Percentiles rank a stretch among this genome's conserved stretches.
Conservation (phyloP, 2,113 vertebrate species). For the Egretta garzetta region DNA sequence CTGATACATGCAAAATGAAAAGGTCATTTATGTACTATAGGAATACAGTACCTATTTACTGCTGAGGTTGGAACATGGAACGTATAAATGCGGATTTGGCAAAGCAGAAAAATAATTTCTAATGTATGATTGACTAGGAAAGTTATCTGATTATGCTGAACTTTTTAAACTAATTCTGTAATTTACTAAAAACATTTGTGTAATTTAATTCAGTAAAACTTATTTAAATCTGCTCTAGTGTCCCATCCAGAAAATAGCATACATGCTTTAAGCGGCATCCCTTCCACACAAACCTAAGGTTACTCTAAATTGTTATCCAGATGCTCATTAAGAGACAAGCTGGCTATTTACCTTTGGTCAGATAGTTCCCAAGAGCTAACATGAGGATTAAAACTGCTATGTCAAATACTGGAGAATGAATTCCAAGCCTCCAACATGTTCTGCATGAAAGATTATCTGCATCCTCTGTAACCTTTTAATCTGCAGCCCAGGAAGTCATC, state of each 20-base stretch:
- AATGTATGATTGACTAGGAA: background rate
- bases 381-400: background rate
- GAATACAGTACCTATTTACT: background rate
- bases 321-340: background rate
- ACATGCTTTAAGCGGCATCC: background rate
- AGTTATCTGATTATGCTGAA: background rate
- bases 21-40: background rate
- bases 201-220: background rate
- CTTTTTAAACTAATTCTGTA: background rate
- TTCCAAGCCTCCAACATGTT: background rate
- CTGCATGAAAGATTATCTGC: background rate
- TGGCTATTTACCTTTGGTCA: background rate
- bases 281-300: background rate
- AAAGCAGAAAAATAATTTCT: background rate
- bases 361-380: background rate
- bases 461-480: conserved; percentile 11
- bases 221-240: background rate
- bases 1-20: background rate
- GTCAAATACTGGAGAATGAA: background rate
- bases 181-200: background rate
- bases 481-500: background rate
- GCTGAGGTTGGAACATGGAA: background rate
- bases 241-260: background rate
- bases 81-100: background rate
- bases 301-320: background rate